Conservation (phyloP, 2,888 invertebrate genomes). For the Cecidostiba fungosa region DNA sequence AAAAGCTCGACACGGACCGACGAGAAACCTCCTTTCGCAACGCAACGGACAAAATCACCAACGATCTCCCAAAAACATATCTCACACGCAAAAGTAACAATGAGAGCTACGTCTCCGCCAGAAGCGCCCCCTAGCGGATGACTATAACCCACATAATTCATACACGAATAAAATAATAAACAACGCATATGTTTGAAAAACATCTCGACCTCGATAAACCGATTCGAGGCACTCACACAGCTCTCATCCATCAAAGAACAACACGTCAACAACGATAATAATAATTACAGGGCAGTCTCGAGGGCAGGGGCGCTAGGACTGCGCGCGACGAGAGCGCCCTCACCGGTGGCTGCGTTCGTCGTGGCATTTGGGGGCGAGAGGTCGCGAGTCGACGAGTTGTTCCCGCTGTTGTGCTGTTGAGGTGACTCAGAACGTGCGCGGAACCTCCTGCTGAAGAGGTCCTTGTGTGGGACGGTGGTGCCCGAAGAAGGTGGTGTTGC, state of each 20-base stretch:
- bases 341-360: not conserved
- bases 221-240: constrained; percentile 1
- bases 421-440: constrained; percentile 78
- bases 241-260: not conserved
- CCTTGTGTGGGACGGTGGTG: constrained; percentile 34
- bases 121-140: not conserved
- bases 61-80: not conserved
- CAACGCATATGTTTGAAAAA: constrained; percentile 1
- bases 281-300: constrained; percentile 77
- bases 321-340: constrained; percentile 69
- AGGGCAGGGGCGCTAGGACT: constrained; percentile 78
- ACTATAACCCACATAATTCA: not conserved
- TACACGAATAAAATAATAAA: not conserved
- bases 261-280: constrained; percentile 10
- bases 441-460: constrained; percentile 68
- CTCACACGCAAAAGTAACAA: too few species aligned
- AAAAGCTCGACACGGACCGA: not conserved
- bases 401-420: constrained; percentile 66
- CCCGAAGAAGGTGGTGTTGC: constrained; percentile 61
- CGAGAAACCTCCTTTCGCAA: not conserved
- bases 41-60: not conserved
- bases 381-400: not conserved
- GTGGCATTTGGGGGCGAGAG: not conserved
- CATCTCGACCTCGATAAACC: not conserved
- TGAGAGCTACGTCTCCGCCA: too few species aligned